These are phyloP conservation scores for Conistra vaccinii DNA, from an alignment of 2,888 invertebrate species.

Conservation along the genomic window DNA sequence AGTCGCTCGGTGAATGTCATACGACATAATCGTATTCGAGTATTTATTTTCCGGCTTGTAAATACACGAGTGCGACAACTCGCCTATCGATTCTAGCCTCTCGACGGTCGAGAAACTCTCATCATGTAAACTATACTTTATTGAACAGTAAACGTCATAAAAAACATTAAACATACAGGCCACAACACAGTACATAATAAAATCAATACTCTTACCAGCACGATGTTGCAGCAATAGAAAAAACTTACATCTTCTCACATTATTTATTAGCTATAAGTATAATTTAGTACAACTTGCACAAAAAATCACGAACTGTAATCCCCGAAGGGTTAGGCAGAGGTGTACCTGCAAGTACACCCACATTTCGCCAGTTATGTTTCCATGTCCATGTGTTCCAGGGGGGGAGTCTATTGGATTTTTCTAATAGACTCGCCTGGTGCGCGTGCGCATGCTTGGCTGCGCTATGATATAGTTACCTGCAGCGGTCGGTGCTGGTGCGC, in stretches of 20 bases:
- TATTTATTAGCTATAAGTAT: background rate
- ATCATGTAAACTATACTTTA: background rate
- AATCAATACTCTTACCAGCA: slow-evolving; percentile 3
- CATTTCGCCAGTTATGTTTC: background rate
- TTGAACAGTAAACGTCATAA: background rate
- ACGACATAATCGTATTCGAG: background rate
- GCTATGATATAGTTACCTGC: too few relatives aligned
- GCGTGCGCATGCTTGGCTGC: too few relatives aligned
- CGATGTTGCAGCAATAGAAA: slow-evolving; percentile 16
- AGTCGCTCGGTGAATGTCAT: too few relatives aligned
- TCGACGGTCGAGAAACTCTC: background rate
- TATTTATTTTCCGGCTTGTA: too few relatives aligned
- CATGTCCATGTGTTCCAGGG: background rate
- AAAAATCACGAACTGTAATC: background rate
- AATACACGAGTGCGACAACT: too few relatives aligned
- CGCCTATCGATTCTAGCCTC: too few relatives aligned
- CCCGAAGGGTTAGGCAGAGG: too few relatives aligned
- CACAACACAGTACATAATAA: slow-evolving; percentile 1
- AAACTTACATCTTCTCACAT: slow-evolving; percentile 11
- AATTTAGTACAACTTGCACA: background rate
- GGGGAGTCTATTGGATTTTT: background rate
- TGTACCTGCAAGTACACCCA: background rate
- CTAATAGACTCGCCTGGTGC: too few relatives aligned
- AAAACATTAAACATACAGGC: background rate
- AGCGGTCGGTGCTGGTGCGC: too few relatives aligned